Conservation (phyloP, 2,888 invertebrate genomes). For the Hirtodrosophila alboralis region DNA sequence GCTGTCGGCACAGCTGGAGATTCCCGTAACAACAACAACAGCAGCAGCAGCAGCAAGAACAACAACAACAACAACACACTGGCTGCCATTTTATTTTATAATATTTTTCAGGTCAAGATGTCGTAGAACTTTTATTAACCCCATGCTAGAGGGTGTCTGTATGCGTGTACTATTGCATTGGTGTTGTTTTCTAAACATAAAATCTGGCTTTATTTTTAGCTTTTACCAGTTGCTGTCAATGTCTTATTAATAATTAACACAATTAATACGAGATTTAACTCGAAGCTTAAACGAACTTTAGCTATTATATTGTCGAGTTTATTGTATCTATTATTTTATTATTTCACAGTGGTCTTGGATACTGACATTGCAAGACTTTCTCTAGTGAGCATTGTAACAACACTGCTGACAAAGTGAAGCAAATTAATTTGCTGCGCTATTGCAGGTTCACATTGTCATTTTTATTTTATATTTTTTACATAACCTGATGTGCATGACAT, state of each 20-base stretch:
- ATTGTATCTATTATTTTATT: no score
- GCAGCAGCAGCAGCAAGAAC: constrained; percentile 35
- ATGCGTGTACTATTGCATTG: constrained; percentile 16
- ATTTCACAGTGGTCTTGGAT: background rate
- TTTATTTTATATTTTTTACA: constrained; percentile 11
- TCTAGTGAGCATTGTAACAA: background rate
- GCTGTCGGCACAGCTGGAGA: constrained; percentile 69
- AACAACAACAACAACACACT: constrained; percentile 58
- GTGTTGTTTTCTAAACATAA: constrained; percentile 50
- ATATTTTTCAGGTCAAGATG: constrained; percentile 79
- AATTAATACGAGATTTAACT: constrained; percentile 16
- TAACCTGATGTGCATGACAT: constrained; percentile 35
- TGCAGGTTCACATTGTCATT: constrained; percentile 16
- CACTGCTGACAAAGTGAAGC: constrained; percentile 25
- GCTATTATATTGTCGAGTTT: background rate
- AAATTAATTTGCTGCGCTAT: constrained; percentile 58
- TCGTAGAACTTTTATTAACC: constrained; percentile 78
- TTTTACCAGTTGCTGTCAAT: no score
- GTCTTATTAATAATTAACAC: constrained; percentile 31
- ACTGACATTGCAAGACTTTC: no score
- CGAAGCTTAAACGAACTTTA: background rate
- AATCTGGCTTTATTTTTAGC: constrained; percentile 62
- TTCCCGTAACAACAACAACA: constrained; percentile 39
- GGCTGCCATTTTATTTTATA: constrained; percentile 74
- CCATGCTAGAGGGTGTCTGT: constrained; percentile 37